Conservation (phyloP, 2,113 vertebrate genomes). For the Etia nguti region DNA sequence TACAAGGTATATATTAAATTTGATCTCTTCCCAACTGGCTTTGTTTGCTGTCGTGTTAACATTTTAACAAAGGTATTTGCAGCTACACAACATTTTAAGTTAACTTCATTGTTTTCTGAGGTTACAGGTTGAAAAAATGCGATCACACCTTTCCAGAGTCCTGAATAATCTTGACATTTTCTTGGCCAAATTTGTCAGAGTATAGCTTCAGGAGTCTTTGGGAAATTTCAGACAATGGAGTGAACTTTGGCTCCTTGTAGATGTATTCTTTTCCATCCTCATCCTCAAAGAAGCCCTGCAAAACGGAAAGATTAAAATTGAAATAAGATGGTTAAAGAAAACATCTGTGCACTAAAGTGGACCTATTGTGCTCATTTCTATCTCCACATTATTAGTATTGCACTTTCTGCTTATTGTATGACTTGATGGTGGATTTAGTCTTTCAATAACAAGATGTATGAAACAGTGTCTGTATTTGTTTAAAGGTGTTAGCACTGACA, state of each 20-base stretch:
- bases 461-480: not conserved
- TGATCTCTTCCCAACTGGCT: not conserved
- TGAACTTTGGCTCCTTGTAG: constrained; percentile 98
- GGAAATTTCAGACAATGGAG: constrained; percentile 92
- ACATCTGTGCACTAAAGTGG: not conserved
- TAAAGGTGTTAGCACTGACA: not conserved
- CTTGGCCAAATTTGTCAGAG: constrained; percentile 94
- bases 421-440: not conserved
- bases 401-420: not conserved
- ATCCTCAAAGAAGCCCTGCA: constrained; percentile 92
- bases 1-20: not conserved
- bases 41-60: not conserved
- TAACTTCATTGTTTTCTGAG: not conserved
- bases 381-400: not conserved
- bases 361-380: not conserved
- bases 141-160: constrained; percentile 86
- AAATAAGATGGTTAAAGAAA: not conserved
- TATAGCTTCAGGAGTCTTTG: constrained; percentile 96
- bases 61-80: not conserved
- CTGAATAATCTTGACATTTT: constrained; percentile 98
- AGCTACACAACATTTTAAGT: not conserved
- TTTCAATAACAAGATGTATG: not conserved
- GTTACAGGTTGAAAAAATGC: not conserved
- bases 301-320: not conserved
- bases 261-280: constrained; percentile 98